Percentiles rank a stretch among this genome's conserved stretches.
These are phyloP conservation scores for Amphimallon solstitiale DNA, from an alignment of 2,888 invertebrate genomes.

Conservation along the genomic window DNA sequence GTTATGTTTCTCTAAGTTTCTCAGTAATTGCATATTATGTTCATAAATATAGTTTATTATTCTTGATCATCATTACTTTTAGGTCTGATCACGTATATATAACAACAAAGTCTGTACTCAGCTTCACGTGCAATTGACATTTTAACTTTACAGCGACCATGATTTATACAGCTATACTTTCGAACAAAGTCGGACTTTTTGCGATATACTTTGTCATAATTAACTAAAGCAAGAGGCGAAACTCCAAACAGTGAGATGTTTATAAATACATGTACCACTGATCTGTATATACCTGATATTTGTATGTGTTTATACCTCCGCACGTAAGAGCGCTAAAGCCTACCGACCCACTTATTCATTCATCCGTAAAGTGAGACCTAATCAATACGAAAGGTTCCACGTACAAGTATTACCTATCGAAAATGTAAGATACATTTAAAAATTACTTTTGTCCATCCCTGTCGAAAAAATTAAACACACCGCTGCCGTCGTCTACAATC, in stretches of 20 bases:
- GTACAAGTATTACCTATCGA: slow-evolving; percentile 28
- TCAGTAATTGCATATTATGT: too few species aligned
- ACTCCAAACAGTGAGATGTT: background rate
- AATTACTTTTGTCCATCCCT: slow-evolving; percentile 28
- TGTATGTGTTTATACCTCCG: background rate
- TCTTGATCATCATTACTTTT: too few species aligned
- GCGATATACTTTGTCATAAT: too few species aligned
- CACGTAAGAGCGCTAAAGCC: slow-evolving; percentile 32
- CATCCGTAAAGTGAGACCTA: slow-evolving; percentile 34
- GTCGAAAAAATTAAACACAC: slow-evolving; percentile 4
- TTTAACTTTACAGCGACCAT: too few species aligned
- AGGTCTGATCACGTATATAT: too few species aligned
- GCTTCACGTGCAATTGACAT: too few species aligned
- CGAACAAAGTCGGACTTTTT: too few species aligned
- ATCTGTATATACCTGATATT: background rate
- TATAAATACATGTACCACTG: background rate
- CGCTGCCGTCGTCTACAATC: background rate
- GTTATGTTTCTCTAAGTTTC: too few species aligned
- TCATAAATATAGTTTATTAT: too few species aligned
- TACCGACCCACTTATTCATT: slow-evolving; percentile 35
- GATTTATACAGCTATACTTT: too few species aligned
- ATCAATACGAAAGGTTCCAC: slow-evolving; percentile 35
- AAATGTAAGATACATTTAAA: slow-evolving; percentile 33
- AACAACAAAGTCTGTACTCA: too few species aligned
- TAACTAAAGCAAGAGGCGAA: too few species aligned